Evolutionary conservation across 2,888 invertebrate genomes (phyloP).

Genomic region (Latheticus oryzae): DNA sequence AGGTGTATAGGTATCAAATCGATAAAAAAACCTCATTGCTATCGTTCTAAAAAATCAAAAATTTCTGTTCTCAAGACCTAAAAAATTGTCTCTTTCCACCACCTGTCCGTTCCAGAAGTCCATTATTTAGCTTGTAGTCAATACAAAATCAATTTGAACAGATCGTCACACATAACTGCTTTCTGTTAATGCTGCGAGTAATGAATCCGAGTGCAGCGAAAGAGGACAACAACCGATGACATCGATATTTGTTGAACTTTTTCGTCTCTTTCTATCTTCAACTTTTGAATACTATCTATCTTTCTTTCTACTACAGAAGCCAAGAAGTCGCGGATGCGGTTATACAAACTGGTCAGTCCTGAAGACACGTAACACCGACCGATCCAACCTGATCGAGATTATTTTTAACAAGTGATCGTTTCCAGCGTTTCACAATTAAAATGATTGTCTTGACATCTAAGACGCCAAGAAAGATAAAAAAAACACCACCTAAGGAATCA

Average conservation of each 20-base stretch:
- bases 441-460: constrained; percentile 23
- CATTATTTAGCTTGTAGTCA: not conserved
- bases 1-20: no score
- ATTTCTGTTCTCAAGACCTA: no score
- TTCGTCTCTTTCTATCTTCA: constrained; percentile 25
- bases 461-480: constrained; percentile 8
- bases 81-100: no score
- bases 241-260: constrained; percentile 21
- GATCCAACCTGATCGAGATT: constrained; percentile 32
- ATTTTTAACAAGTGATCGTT: constrained; percentile 34
- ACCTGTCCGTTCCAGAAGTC: no score
- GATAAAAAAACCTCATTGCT: no score
- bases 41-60: no score
- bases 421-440: constrained; percentile 35
- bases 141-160: constrained; percentile 19
- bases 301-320: constrained; percentile 23
- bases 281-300: constrained; percentile 20
- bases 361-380: constrained; percentile 32
- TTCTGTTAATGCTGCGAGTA: constrained; percentile 26
- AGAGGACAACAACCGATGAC: constrained; percentile 40
- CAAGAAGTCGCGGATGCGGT: constrained; percentile 39
- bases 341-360: constrained; percentile 40
- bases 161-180: constrained; percentile 34
- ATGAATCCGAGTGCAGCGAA: constrained; percentile 33
- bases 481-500: constrained; percentile 20